These are phyloP conservation scores for Aphis gossypii DNA, from an alignment of 1,140 invertebrate genomes.

Conservation along the genomic window DNA sequence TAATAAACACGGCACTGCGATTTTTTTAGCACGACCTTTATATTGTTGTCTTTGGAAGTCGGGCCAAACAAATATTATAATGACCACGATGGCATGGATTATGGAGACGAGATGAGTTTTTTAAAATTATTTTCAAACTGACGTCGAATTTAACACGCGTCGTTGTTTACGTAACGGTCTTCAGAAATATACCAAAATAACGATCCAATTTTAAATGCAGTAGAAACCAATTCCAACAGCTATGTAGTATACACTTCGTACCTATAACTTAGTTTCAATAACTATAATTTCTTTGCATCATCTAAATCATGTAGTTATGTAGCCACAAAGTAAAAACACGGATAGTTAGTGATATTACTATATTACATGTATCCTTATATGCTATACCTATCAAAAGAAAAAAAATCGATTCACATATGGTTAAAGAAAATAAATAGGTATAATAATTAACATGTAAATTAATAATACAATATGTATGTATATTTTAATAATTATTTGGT, in stretches of 20 bases:
- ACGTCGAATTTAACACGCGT: not conserved
- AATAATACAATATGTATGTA: not conserved
- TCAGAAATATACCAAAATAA: not conserved
- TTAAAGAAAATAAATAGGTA: not conserved
- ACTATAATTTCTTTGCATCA: not conserved
- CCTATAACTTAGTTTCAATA: not conserved
- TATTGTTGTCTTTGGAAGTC: not conserved
- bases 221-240: not conserved
- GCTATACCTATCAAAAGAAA: not conserved
- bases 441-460: not conserved
- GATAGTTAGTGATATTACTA: not conserved
- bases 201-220: not conserved
- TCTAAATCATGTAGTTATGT: too few species aligned
- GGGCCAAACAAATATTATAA: constrained; percentile 16
- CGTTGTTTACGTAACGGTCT: not conserved
- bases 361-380: not conserved
- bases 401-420: not conserved
- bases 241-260: too few species aligned
- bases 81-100: not conserved
- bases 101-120: not conserved
- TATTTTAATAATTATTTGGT: not conserved
- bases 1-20: not conserved
- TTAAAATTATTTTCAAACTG: not conserved
- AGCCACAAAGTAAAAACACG: not conserved
- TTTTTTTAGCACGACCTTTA: not conserved